Evolutionary conservation across 2,888 invertebrate species (phyloP).

Genomic region (Mactromeris polynyma): DNA sequence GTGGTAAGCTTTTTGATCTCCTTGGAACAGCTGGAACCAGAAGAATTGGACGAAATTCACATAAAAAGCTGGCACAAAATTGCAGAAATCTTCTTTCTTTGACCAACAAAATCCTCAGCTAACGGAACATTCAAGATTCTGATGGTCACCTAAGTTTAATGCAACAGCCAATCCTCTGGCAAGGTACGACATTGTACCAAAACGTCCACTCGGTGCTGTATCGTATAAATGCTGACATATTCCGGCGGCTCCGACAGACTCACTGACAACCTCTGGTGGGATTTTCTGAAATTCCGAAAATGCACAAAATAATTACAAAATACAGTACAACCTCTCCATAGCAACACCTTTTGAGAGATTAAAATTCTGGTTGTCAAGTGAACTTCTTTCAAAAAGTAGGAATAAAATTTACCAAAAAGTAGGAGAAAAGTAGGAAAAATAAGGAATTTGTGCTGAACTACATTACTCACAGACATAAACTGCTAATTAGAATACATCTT

Average conservation of each 20-base stretch:
- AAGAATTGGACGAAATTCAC: background rate
- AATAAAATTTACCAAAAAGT: too few species aligned
- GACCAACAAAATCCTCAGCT: conserved; percentile 56
- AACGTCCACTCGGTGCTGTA: conserved; percentile 98
- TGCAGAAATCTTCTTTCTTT: background rate
- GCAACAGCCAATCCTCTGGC: conserved; percentile 86
- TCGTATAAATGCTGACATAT: conserved; percentile 99
- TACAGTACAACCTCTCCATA: background rate
- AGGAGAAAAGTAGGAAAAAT: too few species aligned
- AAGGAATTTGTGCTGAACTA: too few species aligned
- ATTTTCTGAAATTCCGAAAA: conserved; percentile 75
- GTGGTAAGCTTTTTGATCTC: background rate
- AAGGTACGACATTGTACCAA: conserved; percentile 98
- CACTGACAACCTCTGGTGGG: conserved; percentile 73
- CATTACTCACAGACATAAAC: too few species aligned
- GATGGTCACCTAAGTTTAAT: conserved; percentile 77
- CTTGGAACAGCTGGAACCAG: background rate
- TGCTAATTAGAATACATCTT: too few species aligned
- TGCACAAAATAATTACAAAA: background rate
- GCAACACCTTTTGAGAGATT: too few species aligned
- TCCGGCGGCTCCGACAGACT: conserved; percentile 96
- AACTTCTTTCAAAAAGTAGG: too few species aligned
- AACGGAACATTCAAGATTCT: conserved; percentile 84
- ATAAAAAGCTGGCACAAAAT: background rate
- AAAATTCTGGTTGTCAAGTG: too few species aligned